Base-by-base conservation (phyloP, 64 coral and sea anemone species). In the Trachythela sp. region DNA sequence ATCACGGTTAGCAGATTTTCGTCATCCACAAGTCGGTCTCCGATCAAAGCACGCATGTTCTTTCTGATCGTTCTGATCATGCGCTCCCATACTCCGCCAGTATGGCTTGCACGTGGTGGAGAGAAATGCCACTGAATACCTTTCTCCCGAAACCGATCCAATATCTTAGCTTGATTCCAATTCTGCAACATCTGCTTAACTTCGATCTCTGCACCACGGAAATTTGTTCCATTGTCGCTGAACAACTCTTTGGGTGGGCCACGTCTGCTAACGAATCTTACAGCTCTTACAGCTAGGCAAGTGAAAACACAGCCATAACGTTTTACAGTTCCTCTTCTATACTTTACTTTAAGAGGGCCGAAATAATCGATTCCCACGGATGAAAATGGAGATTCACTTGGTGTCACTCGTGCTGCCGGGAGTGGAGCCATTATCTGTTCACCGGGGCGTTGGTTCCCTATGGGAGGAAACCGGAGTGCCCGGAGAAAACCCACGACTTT, bases 271-370 rank as follows among this genome's bases (percentile, higher is more conserved):
- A 89, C 77, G 36, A 89, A 88, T 32, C 77, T 13, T 33, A 94
- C 84, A 42, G 92, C 92, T 67, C 92, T 54, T 42, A 54, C 83
- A 7, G 84, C 41, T 40, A 90, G 33, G 64, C 92, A 94, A 51
- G 92, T 87, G 52, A 90, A 94, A 22, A 94, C 38, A 84, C 85
- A 94, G 34, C 92, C 92, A 45, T 90, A 94, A 29, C 92, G 83
- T 54, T 88, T 92, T 14, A 36, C 76, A 37, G 71, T 71, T 26
- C 87, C 41, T 72, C 87, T 51, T 37, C 68, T 76, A 49, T 75
- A 54, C 48, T 93, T 89, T 0, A 85, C 87, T 27, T 75, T 59
- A 11, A 93, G 60, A 8, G 87, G 87, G 31, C 92, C 87, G 51
- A 86, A 93, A 35, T 84, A 93, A 42, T 92, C 89, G 36, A 90